Base-by-base conservation (phyloP, 2,113 vertebrate genomes). In the Globicephala melas region DNA sequence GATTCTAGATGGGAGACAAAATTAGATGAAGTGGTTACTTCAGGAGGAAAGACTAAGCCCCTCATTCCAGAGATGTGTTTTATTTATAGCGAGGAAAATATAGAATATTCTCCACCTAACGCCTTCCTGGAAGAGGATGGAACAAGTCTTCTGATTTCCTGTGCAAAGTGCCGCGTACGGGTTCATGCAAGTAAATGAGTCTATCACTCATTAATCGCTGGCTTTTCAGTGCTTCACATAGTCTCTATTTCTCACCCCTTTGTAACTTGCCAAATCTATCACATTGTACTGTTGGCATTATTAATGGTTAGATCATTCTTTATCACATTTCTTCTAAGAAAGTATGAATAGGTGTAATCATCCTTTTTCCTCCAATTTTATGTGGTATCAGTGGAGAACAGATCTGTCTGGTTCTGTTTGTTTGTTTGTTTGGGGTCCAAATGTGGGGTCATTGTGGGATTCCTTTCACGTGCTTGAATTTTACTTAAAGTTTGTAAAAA, bases 31-130 rank as follows among this genome's bases (percentile, higher is more conserved):
- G 23, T 76, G 50, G 60, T 97, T 98, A 96, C 83, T 26, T 91
- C 96, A 15, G 91, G 97, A 81, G 94, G 96, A 89, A 99, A 98
- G 95, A 99, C 99, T 94, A 99, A 99, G 96, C 99, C 99, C 93
- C 98, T 99, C 96, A 99, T 99, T 98, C 99, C 99, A 80, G 99
- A 99, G 98, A 99, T 99, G 98, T 99, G 99, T 98, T 99, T 99
- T 97, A 99, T 99, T 86, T 99, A 99, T 98, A 99, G 99, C 47
- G 99, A 99, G 97, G 99, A 99, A 96, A 99, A 98, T 93, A 98
- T 98, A 12, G 98, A 99, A 94, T 99, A 99, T 96, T 99, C 98
- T 92, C 99, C 99, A 50, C 99, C 99, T 58, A 99, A 99, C 97
- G 99, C 99, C 74, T 99, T 99, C 70, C 98, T 99, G 80, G 99